phyloP scores from a whole-genome alignment of 2,888 invertebrate genomes.

The Parnassius apollo region DNA sequence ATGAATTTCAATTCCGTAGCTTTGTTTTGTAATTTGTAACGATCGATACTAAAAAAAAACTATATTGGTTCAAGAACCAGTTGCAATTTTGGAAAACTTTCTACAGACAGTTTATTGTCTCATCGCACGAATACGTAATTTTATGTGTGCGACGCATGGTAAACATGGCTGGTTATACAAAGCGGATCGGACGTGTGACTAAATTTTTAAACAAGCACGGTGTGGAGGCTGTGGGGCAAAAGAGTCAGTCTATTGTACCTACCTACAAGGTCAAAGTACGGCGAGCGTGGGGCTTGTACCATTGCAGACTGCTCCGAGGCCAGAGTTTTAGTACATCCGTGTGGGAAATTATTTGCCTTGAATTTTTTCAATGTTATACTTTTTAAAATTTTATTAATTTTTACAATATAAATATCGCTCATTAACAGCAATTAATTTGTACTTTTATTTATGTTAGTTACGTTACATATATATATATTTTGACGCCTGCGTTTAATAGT shows the following conservation, averaged over 20 bases:
- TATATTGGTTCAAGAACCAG: conserved; percentile 8
- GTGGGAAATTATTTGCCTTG: conserved; percentile 42
- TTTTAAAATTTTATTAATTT: not conserved
- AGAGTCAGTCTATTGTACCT: conserved; percentile 57
- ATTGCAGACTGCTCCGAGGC: conserved; percentile 49
- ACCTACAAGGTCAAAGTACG: conserved; percentile 68
- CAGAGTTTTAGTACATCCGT: conserved; percentile 48
- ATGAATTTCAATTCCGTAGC: too few relatives aligned
- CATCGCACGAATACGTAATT: conserved; percentile 18
- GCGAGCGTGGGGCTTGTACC: conserved; percentile 46
- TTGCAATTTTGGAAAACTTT: conserved; percentile 13
- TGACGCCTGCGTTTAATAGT: too few relatives aligned
- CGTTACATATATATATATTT: too few relatives aligned
- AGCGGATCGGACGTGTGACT: conserved; percentile 35
- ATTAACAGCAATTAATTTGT: too few relatives aligned
- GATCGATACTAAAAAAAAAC: not conserved
- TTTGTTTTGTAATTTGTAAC: too few relatives aligned
- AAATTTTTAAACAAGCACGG: conserved; percentile 36
- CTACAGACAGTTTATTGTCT: conserved; percentile 15
- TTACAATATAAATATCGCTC: too few relatives aligned
- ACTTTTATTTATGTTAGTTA: too few relatives aligned
- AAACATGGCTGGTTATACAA: conserved; percentile 34
- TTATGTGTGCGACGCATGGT: conserved; percentile 7
- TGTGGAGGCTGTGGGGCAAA: conserved; percentile 42
- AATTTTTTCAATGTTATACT: conserved; percentile 12